phyloP scores from a whole-genome alignment of 2,888 invertebrate species.

The Orthosia incerta region DNA sequence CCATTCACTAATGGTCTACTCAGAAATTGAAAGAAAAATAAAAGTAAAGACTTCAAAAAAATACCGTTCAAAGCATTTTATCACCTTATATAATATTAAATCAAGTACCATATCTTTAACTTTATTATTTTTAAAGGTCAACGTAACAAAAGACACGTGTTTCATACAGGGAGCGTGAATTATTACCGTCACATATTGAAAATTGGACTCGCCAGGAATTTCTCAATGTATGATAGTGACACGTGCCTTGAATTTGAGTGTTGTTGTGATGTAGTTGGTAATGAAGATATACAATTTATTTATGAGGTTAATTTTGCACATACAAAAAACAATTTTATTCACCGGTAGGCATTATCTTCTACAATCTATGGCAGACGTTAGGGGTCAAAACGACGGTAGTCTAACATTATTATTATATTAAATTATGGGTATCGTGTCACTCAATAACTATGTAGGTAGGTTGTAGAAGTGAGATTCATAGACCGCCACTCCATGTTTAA shows the following conservation, averaged over 20 bases:
- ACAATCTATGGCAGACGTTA: too few species aligned
- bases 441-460: too few species aligned
- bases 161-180: slow-evolving; percentile 39
- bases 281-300: background rate
- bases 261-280: background rate
- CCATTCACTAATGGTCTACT: background rate
- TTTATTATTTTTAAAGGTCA: slow-evolving; percentile 39
- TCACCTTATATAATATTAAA: background rate
- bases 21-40: background rate
- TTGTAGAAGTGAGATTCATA: too few species aligned
- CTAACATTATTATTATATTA: too few species aligned
- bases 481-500: too few species aligned
- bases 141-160: slow-evolving; percentile 12
- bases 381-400: too few species aligned
- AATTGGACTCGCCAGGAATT: slow-evolving; percentile 56
- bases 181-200: slow-evolving; percentile 60
- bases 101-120: slow-evolving; percentile 8
- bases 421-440: too few species aligned
- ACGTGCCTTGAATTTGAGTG: slow-evolving; percentile 20
- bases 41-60: background rate
- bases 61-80: background rate
- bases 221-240: slow-evolving; percentile 31
- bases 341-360: background rate
- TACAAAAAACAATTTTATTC: background rate
- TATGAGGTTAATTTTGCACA: background rate